Percentiles rank a stretch among this genome's conserved stretches.
Evolutionary conservation across 2,888 invertebrate species (phyloP).

Genomic region (Amblyteles armatorius): DNA sequence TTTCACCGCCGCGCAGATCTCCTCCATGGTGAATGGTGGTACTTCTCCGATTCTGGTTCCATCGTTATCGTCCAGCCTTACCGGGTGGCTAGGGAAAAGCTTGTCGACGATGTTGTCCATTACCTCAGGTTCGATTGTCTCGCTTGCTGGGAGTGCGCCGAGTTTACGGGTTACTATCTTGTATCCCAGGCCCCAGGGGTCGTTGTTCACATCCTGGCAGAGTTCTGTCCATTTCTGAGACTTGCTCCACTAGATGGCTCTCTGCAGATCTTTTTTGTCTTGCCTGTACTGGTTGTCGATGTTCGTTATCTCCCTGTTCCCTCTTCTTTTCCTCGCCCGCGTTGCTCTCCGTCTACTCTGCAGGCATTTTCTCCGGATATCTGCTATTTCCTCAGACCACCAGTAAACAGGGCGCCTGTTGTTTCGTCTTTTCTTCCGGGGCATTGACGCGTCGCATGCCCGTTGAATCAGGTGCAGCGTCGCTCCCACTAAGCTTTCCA

Average conservation of each 20-base stretch:
- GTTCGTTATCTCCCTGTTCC: not conserved
- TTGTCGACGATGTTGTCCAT: conserved; percentile 9
- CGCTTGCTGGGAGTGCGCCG: not conserved
- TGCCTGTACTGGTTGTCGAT: conserved; percentile 1
- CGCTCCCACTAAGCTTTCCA: not conserved
- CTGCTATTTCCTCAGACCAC: conserved; percentile 40
- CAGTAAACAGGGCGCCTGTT: conserved; percentile 27
- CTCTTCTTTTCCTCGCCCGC: not conserved
- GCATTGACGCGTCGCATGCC: conserved; percentile 43
- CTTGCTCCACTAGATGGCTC: conserved; percentile 62
- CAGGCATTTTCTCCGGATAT: conserved; percentile 33
- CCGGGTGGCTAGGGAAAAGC: conserved; percentile 12
- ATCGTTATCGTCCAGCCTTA: too few relatives aligned
- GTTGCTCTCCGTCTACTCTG: conserved; percentile 16
- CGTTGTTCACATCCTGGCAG: conserved; percentile 64
- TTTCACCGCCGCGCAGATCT: too few relatives aligned
- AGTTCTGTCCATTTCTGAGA: conserved; percentile 66
- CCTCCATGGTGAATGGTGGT: too few relatives aligned
- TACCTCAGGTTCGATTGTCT: conserved; percentile 3
- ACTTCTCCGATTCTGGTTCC: too few relatives aligned
- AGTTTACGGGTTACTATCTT: conserved; percentile 65
- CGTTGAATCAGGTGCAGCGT: not conserved
- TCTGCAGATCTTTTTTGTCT: conserved; percentile 44
- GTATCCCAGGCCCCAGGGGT: conserved; percentile 71
- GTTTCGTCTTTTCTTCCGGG: not conserved